Evolutionary conservation across 2,113 vertebrate species (phyloP).

Genomic region (Chamaea fasciata): DNA sequence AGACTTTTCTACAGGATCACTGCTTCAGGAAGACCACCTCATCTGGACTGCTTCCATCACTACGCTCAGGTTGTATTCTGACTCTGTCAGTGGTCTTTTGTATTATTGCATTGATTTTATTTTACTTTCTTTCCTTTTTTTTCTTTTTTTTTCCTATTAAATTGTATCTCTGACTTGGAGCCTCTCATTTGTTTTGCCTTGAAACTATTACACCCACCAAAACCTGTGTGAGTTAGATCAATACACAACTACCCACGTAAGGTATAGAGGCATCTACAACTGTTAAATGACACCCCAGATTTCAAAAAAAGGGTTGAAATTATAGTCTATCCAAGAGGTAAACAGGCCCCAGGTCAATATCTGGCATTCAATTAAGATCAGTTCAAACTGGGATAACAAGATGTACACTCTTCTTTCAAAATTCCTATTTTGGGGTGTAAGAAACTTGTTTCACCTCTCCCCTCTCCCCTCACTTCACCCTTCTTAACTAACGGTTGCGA

Average conservation of each 20-base stretch:
- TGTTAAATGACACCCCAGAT: neutral
- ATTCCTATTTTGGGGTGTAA: neutral
- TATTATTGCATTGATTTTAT: too few species aligned
- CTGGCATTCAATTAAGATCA: fast-evolving
- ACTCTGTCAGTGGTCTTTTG: too few species aligned
- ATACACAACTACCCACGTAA: neutral
- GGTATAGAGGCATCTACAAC: neutral
- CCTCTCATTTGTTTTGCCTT: too few species aligned
- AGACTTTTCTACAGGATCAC: too few species aligned
- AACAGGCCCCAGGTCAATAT: neutral
- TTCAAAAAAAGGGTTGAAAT: neutral
- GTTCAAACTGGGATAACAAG: neutral
- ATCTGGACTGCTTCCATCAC: too few species aligned
- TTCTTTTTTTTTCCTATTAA: too few species aligned
- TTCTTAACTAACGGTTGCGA: neutral
- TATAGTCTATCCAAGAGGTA: neutral
- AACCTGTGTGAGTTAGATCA: neutral
- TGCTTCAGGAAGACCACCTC: too few species aligned
- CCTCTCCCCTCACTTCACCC: neutral
- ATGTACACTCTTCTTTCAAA: neutral
- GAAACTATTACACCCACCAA: too few species aligned
- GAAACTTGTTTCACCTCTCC: neutral
- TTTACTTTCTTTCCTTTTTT: too few species aligned
- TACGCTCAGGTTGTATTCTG: too few species aligned
- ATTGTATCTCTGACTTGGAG: too few species aligned